These are phyloP conservation scores for Loxodonta africana DNA, from an alignment of 2,113 vertebrate species.

Conservation along the genomic window DNA sequence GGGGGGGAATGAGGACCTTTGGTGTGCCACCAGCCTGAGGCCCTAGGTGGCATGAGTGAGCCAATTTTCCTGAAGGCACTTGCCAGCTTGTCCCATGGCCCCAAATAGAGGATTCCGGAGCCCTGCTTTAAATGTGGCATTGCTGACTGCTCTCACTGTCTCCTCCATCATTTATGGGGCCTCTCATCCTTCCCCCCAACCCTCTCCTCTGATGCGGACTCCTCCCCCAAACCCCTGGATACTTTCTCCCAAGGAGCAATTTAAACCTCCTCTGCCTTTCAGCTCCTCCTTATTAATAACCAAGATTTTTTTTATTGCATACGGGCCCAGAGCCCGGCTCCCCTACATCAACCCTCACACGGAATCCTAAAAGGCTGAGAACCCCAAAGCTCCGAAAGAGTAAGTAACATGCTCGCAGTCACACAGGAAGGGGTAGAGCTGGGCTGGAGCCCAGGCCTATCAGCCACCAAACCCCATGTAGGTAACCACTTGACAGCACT, in stretches of 20 bases:
- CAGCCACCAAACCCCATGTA: too few species aligned
- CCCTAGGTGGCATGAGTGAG: background rate
- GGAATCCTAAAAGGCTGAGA: background rate
- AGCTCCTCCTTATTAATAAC: background rate
- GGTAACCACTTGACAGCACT: background rate
- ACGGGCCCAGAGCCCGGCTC: background rate
- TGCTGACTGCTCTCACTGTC: too few species aligned
- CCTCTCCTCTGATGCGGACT: background rate
- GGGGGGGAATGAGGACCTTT: background rate
- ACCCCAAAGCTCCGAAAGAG: background rate
- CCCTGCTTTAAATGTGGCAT: background rate
- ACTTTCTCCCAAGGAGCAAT: background rate
- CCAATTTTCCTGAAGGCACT: background rate
- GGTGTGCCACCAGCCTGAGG: background rate
- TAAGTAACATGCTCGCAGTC: rapidly evolving
- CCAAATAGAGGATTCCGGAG: background rate
- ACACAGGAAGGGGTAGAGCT: background rate
- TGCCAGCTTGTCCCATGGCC: background rate
- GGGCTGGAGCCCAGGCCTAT: too few species aligned
- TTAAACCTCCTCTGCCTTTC: background rate
- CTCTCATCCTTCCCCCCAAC: background rate
- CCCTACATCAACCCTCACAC: background rate
- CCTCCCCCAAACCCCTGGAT: background rate
- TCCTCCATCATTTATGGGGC: background rate
- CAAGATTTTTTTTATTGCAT: background rate